A percentile compares a stretch with the other conserved stretches of the same genome.
Evolutionary conservation across 2,797 vertebrate genomes (phyloP).

Genomic region (Sandelia bainsii): DNA sequence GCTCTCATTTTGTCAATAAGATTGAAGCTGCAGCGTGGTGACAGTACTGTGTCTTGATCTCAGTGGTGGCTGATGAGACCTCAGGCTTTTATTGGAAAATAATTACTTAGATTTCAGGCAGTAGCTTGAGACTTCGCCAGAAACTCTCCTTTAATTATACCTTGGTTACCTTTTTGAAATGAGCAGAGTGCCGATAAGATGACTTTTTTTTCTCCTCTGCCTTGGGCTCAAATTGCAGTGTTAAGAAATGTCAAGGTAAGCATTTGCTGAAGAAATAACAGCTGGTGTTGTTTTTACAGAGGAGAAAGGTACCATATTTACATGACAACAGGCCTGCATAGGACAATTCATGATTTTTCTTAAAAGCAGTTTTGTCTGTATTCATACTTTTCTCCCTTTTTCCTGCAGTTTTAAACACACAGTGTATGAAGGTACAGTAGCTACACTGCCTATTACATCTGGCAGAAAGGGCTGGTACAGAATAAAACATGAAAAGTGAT

Average conservation of each 20-base stretch:
- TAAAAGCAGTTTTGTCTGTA: slow-evolving; percentile 25
- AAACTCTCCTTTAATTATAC: slow-evolving; percentile 69
- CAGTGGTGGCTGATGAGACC: slow-evolving; percentile 51
- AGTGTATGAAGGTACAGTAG: slow-evolving; percentile 18
- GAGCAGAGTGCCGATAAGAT: slow-evolving; percentile 44
- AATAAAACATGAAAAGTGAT: slow-evolving; percentile 63
- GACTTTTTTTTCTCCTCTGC: slow-evolving; percentile 33
- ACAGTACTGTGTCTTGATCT: slow-evolving; percentile 54
- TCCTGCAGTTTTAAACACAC: slow-evolving; percentile 22
- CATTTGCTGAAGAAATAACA: slow-evolving; percentile 67
- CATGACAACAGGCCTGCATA: slow-evolving; percentile 34
- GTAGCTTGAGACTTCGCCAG: slow-evolving; percentile 48
- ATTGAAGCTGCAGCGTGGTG: slow-evolving; percentile 46
- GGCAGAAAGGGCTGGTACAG: slow-evolving; percentile 19
- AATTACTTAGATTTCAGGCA: slow-evolving; percentile 61
- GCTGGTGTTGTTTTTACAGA: slow-evolving; percentile 73
- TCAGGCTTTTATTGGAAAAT: slow-evolving; percentile 65
- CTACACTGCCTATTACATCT: slow-evolving; percentile 21
- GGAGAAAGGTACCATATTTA: slow-evolving; percentile 49
- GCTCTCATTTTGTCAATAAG: slow-evolving; percentile 60
- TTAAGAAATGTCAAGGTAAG: slow-evolving; percentile 75
- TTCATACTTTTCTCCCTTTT: slow-evolving; percentile 10
- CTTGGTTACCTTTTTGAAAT: slow-evolving; percentile 50
- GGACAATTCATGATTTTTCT: slow-evolving; percentile 27
- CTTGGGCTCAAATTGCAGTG: slow-evolving; percentile 64